These are phyloP conservation scores for Mareca penelope DNA, from an alignment of 2,797 vertebrate genomes.

Conservation along the genomic window DNA sequence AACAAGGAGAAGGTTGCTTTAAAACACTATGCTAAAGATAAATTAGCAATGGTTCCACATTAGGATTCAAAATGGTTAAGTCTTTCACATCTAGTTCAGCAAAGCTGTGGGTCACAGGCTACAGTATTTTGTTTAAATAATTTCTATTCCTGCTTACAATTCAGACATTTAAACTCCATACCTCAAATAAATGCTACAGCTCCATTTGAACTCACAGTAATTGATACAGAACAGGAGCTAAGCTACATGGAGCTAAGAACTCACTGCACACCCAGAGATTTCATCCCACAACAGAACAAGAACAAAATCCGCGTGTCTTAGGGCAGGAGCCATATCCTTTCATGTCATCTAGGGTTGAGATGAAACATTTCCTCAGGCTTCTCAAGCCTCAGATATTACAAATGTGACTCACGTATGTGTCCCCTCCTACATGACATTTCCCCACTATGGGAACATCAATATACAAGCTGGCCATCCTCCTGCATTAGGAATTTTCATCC, in stretches of 20 bases:
- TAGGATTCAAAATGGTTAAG: constrained; percentile 22
- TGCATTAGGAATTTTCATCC: not conserved
- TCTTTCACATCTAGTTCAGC: not conserved
- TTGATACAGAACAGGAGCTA: not conserved
- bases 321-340: not conserved
- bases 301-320: not conserved
- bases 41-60: constrained; percentile 26
- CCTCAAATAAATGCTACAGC: not conserved
- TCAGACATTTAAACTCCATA: not conserved
- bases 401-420: not conserved
- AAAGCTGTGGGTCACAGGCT: constrained; percentile 36
- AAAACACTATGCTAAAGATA: constrained; percentile 39
- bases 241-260: not conserved
- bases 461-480: not conserved
- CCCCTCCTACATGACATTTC: not conserved
- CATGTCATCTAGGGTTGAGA: not conserved
- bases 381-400: not conserved
- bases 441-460: rapidly evolving
- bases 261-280: not conserved
- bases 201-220: not conserved
- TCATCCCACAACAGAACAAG: not conserved
- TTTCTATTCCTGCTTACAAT: constrained; percentile 55
- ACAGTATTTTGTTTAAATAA: constrained; percentile 53
- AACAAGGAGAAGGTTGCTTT: constrained; percentile 43
- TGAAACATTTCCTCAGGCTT: not conserved